A percentile compares a stretch with the other conserved stretches of the same genome.
Conservation (phyloP, 1,140 invertebrate genomes). For the Drosophila nebulosa region DNA sequence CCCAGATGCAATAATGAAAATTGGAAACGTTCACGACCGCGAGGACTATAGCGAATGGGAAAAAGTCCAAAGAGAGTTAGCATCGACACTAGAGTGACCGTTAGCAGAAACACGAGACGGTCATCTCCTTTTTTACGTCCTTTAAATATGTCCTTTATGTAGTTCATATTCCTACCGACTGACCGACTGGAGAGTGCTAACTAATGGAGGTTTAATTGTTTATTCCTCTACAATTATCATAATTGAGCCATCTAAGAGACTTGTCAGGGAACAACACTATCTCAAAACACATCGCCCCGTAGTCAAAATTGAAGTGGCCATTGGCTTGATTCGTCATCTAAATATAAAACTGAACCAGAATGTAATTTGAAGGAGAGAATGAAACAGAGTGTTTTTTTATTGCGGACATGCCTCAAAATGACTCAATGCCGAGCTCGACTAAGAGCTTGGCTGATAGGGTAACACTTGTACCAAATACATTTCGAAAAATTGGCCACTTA, state of each 20-base stretch:
- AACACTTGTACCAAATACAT: neutral
- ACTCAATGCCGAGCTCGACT: conserved; percentile 6
- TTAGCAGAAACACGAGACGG: conserved; percentile 32
- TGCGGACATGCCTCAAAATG: conserved; percentile 31
- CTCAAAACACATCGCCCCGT: conserved; percentile 17
- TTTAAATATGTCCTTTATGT: conserved; percentile 22
- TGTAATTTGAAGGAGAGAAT: no score
- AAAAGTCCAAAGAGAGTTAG: conserved; percentile 51
- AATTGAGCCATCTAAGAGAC: conserved; percentile 13
- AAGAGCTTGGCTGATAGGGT: neutral
- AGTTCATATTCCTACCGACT: conserved; percentile 18
- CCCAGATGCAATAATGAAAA: conserved; percentile 49
- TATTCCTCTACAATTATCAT: neutral
- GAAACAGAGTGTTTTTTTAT: neutral
- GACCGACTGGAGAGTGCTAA: conserved; percentile 1
- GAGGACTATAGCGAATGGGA: conserved; percentile 35
- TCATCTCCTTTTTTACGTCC: conserved; percentile 13
- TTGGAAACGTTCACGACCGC: conserved; percentile 31
- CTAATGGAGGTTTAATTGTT: conserved; percentile 39
- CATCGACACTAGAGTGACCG: conserved; percentile 33
- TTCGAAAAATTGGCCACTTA: neutral
- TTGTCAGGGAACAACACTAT: conserved; percentile 24
- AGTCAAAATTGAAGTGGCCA: conserved; percentile 10
- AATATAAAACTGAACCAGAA: neutral
- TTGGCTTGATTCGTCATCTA: neutral